These are phyloP conservation scores for Aromia moschata DNA, from an alignment of 2,888 invertebrate genomes.

Conservation along the genomic window DNA sequence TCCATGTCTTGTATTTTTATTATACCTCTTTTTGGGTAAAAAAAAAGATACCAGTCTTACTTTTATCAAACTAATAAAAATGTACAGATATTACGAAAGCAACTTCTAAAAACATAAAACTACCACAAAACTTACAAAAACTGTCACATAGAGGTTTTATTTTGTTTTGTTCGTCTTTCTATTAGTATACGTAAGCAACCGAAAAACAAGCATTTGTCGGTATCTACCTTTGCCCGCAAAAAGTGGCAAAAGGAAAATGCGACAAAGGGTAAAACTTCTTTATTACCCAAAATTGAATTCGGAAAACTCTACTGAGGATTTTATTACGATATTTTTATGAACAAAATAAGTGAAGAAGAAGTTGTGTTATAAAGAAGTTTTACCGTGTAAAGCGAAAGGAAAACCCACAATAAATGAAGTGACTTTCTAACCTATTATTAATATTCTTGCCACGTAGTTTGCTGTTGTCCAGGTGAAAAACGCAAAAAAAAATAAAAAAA, in stretches of 20 bases:
- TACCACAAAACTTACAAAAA: no score
- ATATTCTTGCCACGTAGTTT: constrained; percentile 83
- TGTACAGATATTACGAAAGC: no score
- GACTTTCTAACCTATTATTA: constrained; percentile 75
- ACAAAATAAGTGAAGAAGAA: neutral
- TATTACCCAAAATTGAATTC: neutral
- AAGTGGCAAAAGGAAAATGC: constrained; percentile 26
- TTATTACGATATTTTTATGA: neutral
- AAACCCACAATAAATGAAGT: constrained; percentile 58
- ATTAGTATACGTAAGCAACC: constrained; percentile 13
- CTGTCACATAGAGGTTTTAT: neutral
- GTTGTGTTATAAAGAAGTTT: constrained; percentile 36
- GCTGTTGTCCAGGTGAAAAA: constrained; percentile 67
- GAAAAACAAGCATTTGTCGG: constrained; percentile 13
- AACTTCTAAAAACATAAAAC: no score
- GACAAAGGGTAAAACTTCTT: constrained; percentile 25
- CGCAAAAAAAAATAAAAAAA: constrained; percentile 52
- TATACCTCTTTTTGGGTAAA: no score
- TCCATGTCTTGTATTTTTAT: no score
- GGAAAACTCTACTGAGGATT: neutral
- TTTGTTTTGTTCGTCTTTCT: neutral
- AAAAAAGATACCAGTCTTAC: no score
- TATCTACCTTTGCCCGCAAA: constrained; percentile 13
- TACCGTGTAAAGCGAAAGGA: constrained; percentile 25
- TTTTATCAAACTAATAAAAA: no score